Conservation (phyloP, 2,113 vertebrate species). For the Trogon surrucura region DNA sequence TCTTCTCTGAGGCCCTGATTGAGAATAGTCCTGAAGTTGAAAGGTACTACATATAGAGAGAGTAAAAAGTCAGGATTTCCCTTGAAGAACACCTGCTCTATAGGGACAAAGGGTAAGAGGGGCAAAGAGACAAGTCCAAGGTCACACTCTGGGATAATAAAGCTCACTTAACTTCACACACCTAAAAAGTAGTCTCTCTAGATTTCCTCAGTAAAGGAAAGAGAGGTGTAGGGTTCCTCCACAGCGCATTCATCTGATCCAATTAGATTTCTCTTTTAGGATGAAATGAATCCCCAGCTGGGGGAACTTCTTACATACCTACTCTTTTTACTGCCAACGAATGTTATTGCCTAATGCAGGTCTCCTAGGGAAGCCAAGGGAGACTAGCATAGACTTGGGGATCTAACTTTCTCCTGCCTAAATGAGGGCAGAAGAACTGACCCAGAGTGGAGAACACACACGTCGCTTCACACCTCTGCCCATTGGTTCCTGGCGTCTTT, state of each 20-base stretch:
- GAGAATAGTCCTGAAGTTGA: neutral
- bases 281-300: neutral
- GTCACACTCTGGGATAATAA: neutral
- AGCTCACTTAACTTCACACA: conserved; percentile 11
- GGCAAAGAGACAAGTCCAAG: neutral
- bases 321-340: neutral
- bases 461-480: accelerated
- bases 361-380: neutral
- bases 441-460: neutral
- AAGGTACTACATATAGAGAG: neutral
- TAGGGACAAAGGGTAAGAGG: neutral
- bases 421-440: conserved; percentile 4
- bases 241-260: neutral
- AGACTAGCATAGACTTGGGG: neutral
- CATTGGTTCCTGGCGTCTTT: neutral
- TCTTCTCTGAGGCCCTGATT: neutral
- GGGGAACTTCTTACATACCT: neutral
- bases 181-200: neutral
- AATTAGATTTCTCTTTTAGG: neutral
- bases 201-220: neutral
- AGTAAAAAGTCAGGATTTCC: neutral
- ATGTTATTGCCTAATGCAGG: neutral
- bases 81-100: neutral
- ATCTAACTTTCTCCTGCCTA: neutral
- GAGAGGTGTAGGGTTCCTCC: neutral